Base-by-base conservation (phyloP, 1,140 invertebrate species). In the Dreissena polymorpha region DNA sequence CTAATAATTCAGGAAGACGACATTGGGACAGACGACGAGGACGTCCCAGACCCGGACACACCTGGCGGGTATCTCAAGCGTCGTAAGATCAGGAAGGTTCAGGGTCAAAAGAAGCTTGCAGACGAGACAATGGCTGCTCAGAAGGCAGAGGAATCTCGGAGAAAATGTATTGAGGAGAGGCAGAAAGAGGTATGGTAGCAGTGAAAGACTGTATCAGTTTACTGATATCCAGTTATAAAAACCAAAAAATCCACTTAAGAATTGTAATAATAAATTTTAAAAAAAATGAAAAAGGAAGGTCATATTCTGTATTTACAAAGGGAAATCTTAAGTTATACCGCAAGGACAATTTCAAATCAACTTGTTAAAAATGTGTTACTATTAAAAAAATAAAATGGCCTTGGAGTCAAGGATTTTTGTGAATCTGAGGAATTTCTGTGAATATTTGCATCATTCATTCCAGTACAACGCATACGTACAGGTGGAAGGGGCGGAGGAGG, bases 51-150 rank as follows among this genome's bases (percentile, higher is more conserved):
- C 65, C 80, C 73, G 1, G 64, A 85, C 51, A 77, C 71, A 6
- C 76, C 64, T 57, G 73, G 74, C n/a, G 68, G 65, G 55, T 84
- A 78, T 39, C 67, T 95, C 0, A 97, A 97, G 90, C 96, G 95
- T 57, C 97, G 97, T 91, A 96, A 97, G 89, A 97, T 98, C 86
- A 94, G 96, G 0, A 97, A 96, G 93, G 95, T 98, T 13, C 95
- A 97, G 88, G 95, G 95, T 78, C 95, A 96, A 84, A 96, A 96
- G 85, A 95, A 97, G 90, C 93, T 99, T 63, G 95, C 95, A 68
- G 95, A 92, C 71, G 88, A 91, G 70, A 99, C 98, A 0, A 96
- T 96, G 89, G 95, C 95, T 89, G 98, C 98, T 18, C 96, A 96
- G 39, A 95, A 96, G 88, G 96, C 97, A 86, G 98, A 99, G 92